A percentile compares a stretch with the other conserved stretches of the same genome.
Evolutionary conservation across 2,113 vertebrate species (phyloP).

Genomic region (Callipepla californica): DNA sequence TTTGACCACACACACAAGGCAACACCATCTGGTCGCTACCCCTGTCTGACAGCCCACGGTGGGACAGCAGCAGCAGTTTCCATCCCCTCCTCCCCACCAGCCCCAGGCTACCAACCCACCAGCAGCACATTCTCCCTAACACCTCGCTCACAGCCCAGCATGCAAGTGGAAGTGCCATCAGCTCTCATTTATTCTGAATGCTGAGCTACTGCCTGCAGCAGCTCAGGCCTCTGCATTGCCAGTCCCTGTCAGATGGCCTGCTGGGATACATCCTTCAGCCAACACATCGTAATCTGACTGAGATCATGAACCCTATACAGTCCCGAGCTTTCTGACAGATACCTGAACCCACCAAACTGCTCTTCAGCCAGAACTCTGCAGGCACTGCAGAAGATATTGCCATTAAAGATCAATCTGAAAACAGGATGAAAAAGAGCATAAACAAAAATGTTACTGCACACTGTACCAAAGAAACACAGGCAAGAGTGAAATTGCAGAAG

Average conservation of each 20-base stretch:
- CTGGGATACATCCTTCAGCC: not conserved
- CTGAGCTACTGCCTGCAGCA: not conserved
- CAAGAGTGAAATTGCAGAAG: accelerated
- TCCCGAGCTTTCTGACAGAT: not conserved
- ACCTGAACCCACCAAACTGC: not conserved
- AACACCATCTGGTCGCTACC: not conserved
- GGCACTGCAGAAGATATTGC: not conserved
- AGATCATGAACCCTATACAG: not conserved
- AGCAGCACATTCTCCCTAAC: accelerated
- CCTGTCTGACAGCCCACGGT: accelerated
- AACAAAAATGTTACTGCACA: not conserved
- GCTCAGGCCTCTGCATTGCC: not conserved
- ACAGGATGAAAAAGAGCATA: not conserved
- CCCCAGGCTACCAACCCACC: not conserved
- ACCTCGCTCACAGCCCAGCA: not conserved
- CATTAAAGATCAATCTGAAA: not conserved
- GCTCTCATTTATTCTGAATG: not conserved
- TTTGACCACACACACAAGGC: accelerated
- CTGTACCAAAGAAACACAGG: accelerated
- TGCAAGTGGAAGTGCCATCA: accelerated
- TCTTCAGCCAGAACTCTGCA: not conserved
- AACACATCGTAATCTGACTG: not conserved
- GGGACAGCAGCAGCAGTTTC: not conserved
- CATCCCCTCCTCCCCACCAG: not conserved
- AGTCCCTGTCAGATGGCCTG: not conserved